phyloP scores from a whole-genome alignment of 2,797 vertebrate species.

The Macropus fuliginosus region DNA sequence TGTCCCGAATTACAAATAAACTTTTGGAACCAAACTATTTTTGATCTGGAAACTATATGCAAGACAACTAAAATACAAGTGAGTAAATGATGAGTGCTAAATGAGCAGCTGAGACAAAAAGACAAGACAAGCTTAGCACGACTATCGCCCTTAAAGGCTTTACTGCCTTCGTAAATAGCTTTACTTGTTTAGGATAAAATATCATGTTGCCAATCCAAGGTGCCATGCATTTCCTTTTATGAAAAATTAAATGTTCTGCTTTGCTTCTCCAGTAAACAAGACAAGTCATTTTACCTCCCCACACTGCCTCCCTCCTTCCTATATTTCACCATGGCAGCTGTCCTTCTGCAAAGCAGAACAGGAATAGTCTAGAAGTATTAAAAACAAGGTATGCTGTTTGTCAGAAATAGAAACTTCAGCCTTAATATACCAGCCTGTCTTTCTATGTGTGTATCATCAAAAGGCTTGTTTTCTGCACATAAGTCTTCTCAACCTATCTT shows the following conservation, averaged over 20 bases:
- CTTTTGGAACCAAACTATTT: conserved; percentile 34
- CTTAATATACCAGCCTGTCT: conserved; percentile 32
- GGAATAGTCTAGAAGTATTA: conserved; percentile 47
- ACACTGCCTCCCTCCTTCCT: neutral
- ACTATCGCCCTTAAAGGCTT: conserved; percentile 31
- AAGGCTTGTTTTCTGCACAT: neutral
- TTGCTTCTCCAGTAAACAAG: conserved; percentile 45
- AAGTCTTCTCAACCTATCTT: conserved; percentile 54
- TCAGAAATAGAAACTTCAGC: conserved; percentile 49
- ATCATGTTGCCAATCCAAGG: conserved; percentile 41
- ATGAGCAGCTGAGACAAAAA: neutral
- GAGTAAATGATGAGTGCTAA: conserved; percentile 21
- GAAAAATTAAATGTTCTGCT: conserved; percentile 25
- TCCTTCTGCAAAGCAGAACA: neutral
- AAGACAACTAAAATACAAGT: conserved; percentile 4
- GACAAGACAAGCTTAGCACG: neutral
- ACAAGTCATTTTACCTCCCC: neutral
- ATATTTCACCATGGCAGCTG: conserved; percentile 4
- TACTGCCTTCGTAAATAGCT: conserved; percentile 41
- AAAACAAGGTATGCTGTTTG: conserved; percentile 51
- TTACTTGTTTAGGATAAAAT: conserved; percentile 56
- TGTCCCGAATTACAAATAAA: conserved; percentile 15
- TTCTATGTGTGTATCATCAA: neutral
- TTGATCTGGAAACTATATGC: conserved; percentile 5
- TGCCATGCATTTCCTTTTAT: conserved; percentile 33